Conservation (phyloP, 2,113 vertebrate genomes). For the Pedetes capensis region DNA sequence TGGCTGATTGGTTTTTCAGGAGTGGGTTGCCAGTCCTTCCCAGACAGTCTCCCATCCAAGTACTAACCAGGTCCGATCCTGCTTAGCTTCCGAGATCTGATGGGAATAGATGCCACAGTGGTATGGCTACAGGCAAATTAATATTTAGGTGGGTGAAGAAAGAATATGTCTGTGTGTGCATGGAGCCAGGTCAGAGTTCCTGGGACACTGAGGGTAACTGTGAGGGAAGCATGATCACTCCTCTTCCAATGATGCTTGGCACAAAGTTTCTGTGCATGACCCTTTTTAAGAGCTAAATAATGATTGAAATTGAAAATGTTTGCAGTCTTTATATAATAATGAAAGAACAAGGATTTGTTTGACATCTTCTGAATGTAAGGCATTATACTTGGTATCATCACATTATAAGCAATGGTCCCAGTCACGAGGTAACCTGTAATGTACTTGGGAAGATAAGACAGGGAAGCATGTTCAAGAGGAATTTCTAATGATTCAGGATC, state of each 20-base stretch:
- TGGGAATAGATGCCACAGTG: too few species aligned
- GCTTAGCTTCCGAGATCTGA: too few species aligned
- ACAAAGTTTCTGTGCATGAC: not conserved
- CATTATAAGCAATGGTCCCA: not conserved
- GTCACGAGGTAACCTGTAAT: not conserved
- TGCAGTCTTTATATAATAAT: not conserved
- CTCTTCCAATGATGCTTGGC: not conserved
- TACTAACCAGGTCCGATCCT: too few species aligned
- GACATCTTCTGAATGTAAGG: not conserved
- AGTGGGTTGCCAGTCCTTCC: too few species aligned
- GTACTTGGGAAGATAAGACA: not conserved
- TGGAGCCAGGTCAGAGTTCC: not conserved
- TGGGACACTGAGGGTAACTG: not conserved
- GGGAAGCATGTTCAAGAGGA: not conserved
- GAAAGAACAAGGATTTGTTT: not conserved
- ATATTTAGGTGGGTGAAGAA: not conserved
- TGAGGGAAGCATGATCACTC: not conserved
- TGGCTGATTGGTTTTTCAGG: too few species aligned
- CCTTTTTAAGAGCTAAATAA: not conserved
- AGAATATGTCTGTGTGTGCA: not conserved
- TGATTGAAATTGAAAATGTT: not conserved
- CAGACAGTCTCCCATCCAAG: too few species aligned
- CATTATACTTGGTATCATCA: not conserved
- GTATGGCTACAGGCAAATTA: too few species aligned
- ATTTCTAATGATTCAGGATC: not conserved